Percentiles rank a stretch among this genome's conserved stretches.
These are phyloP conservation scores for Rhyzopertha dominica DNA, from an alignment of 1,140 invertebrate species.

Conservation along the genomic window DNA sequence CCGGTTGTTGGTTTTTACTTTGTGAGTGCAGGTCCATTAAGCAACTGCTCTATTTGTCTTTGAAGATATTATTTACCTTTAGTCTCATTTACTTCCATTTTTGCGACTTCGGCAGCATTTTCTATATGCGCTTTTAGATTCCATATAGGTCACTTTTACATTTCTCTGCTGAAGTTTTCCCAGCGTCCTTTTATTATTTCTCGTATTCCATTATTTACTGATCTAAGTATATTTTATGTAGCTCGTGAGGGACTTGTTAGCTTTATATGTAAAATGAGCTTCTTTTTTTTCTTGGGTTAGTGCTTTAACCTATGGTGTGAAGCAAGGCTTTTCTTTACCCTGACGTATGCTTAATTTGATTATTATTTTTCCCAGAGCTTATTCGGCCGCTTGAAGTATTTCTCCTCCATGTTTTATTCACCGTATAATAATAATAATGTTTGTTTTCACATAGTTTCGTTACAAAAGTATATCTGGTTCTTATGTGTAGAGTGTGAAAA, in stretches of 20 bases:
- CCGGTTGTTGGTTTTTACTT: not conserved
- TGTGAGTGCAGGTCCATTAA: conserved; percentile 4
- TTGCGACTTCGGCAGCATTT: not conserved
- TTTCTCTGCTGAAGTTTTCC: conserved; percentile 6
- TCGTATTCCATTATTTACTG: conserved; percentile 1
- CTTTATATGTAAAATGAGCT: conserved; percentile 6
- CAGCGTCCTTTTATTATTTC: conserved; percentile 7
- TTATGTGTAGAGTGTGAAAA: too few species aligned
- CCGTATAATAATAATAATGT: not conserved
- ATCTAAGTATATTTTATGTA: not conserved
- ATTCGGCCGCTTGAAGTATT: conserved; percentile 1
- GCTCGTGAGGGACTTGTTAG: conserved; percentile 1
- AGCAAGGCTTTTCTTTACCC: conserved; percentile 1
- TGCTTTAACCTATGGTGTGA: conserved; percentile 1
- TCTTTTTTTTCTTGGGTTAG: conserved; percentile 3
- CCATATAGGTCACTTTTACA: conserved; percentile 7
- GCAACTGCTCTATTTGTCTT: conserved; percentile 3
- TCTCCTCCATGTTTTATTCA: not conserved
- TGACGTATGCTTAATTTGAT: not conserved
- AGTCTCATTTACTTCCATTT: not conserved
- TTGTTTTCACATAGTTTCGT: too few species aligned
- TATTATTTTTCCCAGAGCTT: conserved; percentile 4
- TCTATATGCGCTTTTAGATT: conserved; percentile 4
- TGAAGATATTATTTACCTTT: conserved; percentile 1
- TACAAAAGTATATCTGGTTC: too few species aligned